A percentile compares a stretch with the other conserved stretches of the same genome.
These are phyloP conservation scores for Sepioteuthis lessoniana DNA, from an alignment of 2,888 invertebrate genomes.

Conservation along the genomic window DNA sequence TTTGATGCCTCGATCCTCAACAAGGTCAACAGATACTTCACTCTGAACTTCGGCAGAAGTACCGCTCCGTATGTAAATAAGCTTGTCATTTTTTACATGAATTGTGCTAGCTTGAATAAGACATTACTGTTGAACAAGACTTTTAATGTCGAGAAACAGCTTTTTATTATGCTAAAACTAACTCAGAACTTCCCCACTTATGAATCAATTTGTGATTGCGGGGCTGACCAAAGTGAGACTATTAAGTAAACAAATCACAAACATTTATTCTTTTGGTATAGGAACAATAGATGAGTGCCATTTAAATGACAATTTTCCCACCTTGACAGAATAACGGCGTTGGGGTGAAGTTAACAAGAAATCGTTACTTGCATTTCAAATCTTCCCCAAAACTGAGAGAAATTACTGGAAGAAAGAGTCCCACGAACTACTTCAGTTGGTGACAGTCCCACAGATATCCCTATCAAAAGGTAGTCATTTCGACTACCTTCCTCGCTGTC, in stretches of 20 bases:
- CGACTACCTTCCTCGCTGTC: slow-evolving; percentile 6
- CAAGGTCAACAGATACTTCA: too few relatives aligned
- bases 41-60: too few relatives aligned
- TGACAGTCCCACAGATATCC: slow-evolving; percentile 33
- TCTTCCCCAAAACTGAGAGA: not conserved
- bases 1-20: too few relatives aligned
- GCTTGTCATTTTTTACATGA: too few relatives aligned
- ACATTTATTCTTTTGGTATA: not conserved
- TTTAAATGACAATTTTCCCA: not conserved
- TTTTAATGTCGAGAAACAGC: too few relatives aligned
- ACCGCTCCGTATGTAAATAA: too few relatives aligned
- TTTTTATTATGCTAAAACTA: too few relatives aligned
- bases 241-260: not conserved
- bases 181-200: too few relatives aligned
- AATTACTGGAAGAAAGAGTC: not conserved
- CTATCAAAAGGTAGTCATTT: slow-evolving; percentile 33
- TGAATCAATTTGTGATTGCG: too few relatives aligned
- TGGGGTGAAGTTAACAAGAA: not conserved
- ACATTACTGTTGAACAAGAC: too few relatives aligned
- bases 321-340: not conserved
- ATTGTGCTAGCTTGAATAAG: too few relatives aligned
- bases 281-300: not conserved
- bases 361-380: slow-evolving; percentile 33
- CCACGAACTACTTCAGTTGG: not conserved
- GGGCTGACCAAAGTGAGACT: too few relatives aligned